Base-by-base conservation (phyloP, 2,888 invertebrate genomes). In the Leptinotarsa peninsularis region DNA sequence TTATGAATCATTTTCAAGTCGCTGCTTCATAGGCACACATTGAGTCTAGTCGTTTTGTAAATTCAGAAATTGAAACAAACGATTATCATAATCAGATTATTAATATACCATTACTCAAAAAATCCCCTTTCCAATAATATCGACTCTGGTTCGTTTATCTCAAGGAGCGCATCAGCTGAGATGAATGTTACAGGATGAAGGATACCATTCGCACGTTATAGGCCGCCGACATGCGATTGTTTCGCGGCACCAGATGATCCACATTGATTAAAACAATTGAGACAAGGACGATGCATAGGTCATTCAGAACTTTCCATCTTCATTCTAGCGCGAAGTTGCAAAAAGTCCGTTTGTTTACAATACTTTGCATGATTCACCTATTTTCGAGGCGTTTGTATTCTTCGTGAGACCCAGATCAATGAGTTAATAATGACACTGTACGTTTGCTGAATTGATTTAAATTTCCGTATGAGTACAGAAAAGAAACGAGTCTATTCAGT, bases 261-360 rank as follows among this genome's bases (percentile, higher is more conserved):
- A 86, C 82, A 86, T 86, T 84, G 85, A 85, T 85, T 83, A 81
- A 76, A 80, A 83, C 82, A 84, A 86, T 84, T 84, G 84, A 85
- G 81, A 84, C 86, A 85, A 86, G 86, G 86, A 80, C 84, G 82
- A 68, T 75, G 68, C 75, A 83, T 84, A 85, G 84, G 84, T 84
- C 83, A 82, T 23, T 68, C 72, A 14, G 54, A 74, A 80, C 81
- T 81, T 81, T 80, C 81, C 72, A 74, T 78, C 69, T 78, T 63
- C 21, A 67, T 67, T 58, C 63, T 33, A 63, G 50, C 67, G 23
- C 27, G 15, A 67, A 67, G 50, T 27, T 52, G 50, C 52, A 43
- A 52, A 67, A 52, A 50, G 3, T 3, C 18, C 49, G 5, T 52
- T 67, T 50, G 52, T 52, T 52, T 52, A 67, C 52, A 67, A 7